phyloP scores from a whole-genome alignment of 2,113 vertebrate genomes.

The Tauraco erythrolophus region DNA sequence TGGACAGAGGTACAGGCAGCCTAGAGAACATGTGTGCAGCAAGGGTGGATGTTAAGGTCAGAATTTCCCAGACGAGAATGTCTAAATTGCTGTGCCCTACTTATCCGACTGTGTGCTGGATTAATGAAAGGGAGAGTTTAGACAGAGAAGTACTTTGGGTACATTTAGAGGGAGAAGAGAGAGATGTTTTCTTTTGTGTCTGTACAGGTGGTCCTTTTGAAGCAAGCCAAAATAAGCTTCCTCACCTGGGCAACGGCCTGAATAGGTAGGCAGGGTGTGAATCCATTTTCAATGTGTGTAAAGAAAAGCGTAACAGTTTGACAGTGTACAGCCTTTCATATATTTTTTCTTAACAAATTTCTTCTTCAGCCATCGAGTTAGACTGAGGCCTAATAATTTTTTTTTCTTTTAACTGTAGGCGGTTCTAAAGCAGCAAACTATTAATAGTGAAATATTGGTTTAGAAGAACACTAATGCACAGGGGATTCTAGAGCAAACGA shows the following conservation, averaged over 20 bases:
- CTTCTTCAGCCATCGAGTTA: background rate
- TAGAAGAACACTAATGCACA: conserved; percentile 48
- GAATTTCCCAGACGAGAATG: conserved; percentile 20
- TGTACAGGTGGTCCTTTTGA: conserved; percentile 56
- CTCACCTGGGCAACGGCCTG: conserved; percentile 52
- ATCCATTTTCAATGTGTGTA: conserved; percentile 2
- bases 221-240: conserved; percentile 47
- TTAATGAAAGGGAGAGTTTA: conserved; percentile 46
- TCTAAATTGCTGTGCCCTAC: conserved; percentile 48
- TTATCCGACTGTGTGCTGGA: conserved; percentile 33
- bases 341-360: conserved; percentile 36
- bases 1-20: background rate
- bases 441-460: conserved; percentile 64
- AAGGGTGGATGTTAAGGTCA: background rate
- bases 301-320: conserved; percentile 17
- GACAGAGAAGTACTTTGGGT: background rate
- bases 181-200: conserved; percentile 55
- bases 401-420: conserved; percentile 14
- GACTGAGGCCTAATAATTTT: background rate
- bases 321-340: conserved; percentile 12
- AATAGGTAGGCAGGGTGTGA: conserved; percentile 59
- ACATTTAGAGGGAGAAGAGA: background rate
- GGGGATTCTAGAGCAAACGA: conserved; percentile 47
- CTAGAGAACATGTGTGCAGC: background rate
- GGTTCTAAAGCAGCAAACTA: conserved; percentile 47